phyloP scores from a whole-genome alignment of 1,140 invertebrate species.

The Drosophila subpulchrella region DNA sequence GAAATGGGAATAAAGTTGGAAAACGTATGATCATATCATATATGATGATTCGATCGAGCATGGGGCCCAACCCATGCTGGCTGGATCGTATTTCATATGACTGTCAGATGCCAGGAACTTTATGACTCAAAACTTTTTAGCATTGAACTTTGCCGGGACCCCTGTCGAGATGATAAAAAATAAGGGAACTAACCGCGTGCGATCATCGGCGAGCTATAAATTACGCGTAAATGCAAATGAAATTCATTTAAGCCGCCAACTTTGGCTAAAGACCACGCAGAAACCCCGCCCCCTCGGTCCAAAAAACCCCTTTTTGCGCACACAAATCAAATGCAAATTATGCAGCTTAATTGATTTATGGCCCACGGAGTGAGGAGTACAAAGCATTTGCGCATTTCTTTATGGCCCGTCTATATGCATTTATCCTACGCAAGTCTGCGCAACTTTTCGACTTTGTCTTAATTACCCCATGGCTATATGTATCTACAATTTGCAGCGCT shows the following conservation, averaged over 20 bases:
- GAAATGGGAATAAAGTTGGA: conserved; percentile 13
- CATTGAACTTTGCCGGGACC: conserved; percentile 51
- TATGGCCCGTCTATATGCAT: conserved; percentile 40
- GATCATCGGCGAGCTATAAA: conserved; percentile 60
- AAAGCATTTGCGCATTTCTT: conserved; percentile 59
- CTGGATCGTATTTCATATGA: conserved; percentile 64
- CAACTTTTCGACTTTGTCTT: conserved; percentile 76
- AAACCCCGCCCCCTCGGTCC: conserved; percentile 1
- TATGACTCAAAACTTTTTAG: conserved; percentile 65
- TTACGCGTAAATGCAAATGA: conserved; percentile 61
- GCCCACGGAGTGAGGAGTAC: conserved; percentile 30
- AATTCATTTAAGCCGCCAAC: conserved; percentile 53
- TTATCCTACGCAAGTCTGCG: conserved; percentile 57
- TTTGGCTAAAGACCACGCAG: conserved; percentile 20
- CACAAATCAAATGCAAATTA: conserved; percentile 83
- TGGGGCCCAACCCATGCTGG: conserved; percentile 18
- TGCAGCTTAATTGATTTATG: conserved; percentile 79
- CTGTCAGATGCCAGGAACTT: conserved; percentile 48
- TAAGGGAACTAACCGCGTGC: conserved; percentile 21
- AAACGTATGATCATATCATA: conserved; percentile 3
- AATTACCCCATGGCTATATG: conserved; percentile 51
- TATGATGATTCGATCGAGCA: conserved; percentile 23
- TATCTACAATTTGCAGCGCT: conserved; percentile 9
- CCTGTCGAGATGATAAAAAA: conserved; percentile 44
- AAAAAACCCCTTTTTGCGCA: conserved; percentile 37